Percentiles rank a stretch among this genome's conserved stretches.
Evolutionary conservation across 2,113 vertebrate species (phyloP).

Genomic region (Percina caprodes): DNA sequence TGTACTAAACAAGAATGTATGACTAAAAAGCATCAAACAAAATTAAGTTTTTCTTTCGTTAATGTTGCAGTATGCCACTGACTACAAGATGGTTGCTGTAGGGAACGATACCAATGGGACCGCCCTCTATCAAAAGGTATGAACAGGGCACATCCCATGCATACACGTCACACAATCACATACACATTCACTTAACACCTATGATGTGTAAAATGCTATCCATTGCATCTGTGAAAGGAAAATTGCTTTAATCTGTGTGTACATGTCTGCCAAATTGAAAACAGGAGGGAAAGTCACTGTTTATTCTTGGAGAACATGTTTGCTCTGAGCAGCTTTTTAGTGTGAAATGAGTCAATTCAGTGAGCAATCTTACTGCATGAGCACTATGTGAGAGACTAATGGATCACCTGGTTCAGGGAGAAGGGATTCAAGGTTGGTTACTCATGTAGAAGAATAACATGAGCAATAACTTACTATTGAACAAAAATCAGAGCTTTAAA

Average conservation of each 20-base stretch:
- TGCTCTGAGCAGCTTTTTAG: not conserved
- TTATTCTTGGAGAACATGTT: not conserved
- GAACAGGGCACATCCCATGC: not conserved
- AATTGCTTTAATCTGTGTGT: not conserved
- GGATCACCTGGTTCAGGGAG: conserved; percentile 13
- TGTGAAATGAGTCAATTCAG: not conserved
- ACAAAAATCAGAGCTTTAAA: too few relatives aligned
- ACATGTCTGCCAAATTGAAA: not conserved
- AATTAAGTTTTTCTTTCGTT: conserved; percentile 23
- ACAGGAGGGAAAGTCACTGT: not conserved
- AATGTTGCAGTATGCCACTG: conserved; percentile 89
- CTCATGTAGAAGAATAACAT: too few relatives aligned
- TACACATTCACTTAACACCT: not conserved
- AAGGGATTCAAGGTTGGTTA: conserved; percentile 24
- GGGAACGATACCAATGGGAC: conserved; percentile 89
- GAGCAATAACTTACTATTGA: too few relatives aligned
- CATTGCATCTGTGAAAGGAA: not conserved
- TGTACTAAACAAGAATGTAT: not conserved
- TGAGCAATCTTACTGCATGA: conserved; percentile 26
- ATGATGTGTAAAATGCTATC: not conserved
- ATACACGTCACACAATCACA: not conserved
- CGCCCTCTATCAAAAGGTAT: conserved; percentile 89
- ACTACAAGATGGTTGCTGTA: conserved; percentile 84
- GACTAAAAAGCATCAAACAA: not conserved
- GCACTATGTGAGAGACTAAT: conserved; percentile 1